Base-by-base conservation (phyloP, 2,888 invertebrate species). In the Sturmia bella region DNA sequence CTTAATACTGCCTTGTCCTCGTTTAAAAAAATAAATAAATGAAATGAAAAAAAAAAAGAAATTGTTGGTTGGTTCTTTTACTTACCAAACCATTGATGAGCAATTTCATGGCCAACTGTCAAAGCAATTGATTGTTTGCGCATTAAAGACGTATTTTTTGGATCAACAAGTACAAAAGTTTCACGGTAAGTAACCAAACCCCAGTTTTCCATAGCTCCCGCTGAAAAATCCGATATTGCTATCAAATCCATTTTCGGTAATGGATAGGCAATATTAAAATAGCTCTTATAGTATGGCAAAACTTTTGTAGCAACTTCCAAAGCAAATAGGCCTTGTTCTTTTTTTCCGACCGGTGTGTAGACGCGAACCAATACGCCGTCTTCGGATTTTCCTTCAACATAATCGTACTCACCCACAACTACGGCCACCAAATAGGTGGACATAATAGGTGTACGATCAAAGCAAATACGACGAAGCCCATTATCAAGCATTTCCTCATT, bases 121-220 rank as follows among this genome's bases (percentile, higher is more conserved):
- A 98, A 91, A 0, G 98, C 98, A 86, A 98, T 96, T 91, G 94
- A 95, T 88, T 97, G 97, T 85, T 96, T 95, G 64, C 95, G 93
- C 74, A 94, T 94, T 3, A 97, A 94, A 1, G 98, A 97, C 0
- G 98, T 97, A 88, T 98, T 96, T 86, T 95, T 93, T 1, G 96
- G 95, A 91, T 99, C 99, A 4, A 98, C 96, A 41, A 99, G 92
- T 0, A 99, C 92, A 85, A 96, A 96, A 5, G 96, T 96, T 90
- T 99, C 99, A 82, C 98, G 94, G 88, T 96, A 97, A n/a, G 97
- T 97, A 37, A 97, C 96, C 59, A 95, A 90, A 17, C 99, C 99
- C 99, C 99, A 99, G 91, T 99, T 99, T 91, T 99, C 98, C 98
- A 99, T 99, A 72, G 99, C 98, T 85, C 97, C 98, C 83, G 96